phyloP scores from a whole-genome alignment of 1,140 invertebrate species.

The Papilio dardanus region DNA sequence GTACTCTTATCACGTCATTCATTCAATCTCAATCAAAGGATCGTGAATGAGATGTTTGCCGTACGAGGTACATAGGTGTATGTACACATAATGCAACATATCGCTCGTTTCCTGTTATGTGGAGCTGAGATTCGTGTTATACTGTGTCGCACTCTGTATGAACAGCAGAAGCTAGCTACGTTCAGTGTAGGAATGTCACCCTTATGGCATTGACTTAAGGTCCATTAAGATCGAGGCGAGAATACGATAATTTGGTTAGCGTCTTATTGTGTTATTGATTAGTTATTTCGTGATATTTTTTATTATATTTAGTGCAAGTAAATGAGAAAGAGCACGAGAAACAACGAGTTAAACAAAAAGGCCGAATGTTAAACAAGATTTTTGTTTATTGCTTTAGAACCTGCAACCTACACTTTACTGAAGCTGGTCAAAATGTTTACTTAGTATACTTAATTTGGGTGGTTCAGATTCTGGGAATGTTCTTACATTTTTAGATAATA shows the following conservation, averaged over 20 bases:
- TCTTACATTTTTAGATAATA: background rate
- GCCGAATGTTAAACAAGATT: background rate
- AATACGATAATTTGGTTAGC: background rate
- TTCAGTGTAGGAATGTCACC: background rate
- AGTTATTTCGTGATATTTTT: background rate
- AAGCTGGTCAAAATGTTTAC: too few relatives aligned
- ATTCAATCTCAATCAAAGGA: slow-evolving; percentile 77
- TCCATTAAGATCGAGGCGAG: background rate
- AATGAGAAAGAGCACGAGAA: background rate
- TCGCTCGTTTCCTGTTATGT: slow-evolving; percentile 71
- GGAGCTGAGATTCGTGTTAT: slow-evolving; percentile 18
- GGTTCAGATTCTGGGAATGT: background rate
- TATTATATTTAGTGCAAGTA: background rate
- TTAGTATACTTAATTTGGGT: too few relatives aligned
- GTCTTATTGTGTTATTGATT: slow-evolving; percentile 8
- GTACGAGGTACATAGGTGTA: slow-evolving; percentile 52
- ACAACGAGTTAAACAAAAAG: background rate
- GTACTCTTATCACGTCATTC: slow-evolving; percentile 75
- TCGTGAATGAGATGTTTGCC: slow-evolving; percentile 77
- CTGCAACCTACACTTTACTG: too few relatives aligned
- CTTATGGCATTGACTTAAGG: background rate
- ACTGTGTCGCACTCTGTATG: slow-evolving; percentile 17
- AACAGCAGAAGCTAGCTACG: background rate
- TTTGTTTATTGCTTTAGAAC: too few relatives aligned
- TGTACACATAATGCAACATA: slow-evolving; percentile 61